Evolutionary conservation across 2,113 vertebrate genomes (phyloP).

Genomic region (Diphyllodes magnificus): DNA sequence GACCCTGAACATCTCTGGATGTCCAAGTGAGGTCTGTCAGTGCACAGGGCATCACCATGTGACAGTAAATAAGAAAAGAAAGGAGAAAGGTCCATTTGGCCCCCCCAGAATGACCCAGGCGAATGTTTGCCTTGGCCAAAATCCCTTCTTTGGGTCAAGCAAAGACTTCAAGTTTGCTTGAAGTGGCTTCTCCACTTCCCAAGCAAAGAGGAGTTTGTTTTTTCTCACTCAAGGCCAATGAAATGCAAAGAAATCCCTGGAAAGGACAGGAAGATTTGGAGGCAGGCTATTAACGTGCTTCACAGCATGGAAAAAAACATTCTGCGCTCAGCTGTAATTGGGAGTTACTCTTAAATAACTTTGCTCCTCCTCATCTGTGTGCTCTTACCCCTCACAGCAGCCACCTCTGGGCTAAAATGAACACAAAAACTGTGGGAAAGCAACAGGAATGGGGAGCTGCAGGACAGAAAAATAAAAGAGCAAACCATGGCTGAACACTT

Average conservation of each 20-base stretch:
- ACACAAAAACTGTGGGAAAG: background rate
- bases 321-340: background rate
- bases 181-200: background rate
- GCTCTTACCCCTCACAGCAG: background rate
- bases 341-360: background rate
- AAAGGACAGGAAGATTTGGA: background rate
- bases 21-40: background rate
- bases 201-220: background rate
- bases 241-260: background rate
- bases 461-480: background rate
- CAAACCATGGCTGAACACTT: background rate
- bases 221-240: background rate
- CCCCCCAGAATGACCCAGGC: background rate
- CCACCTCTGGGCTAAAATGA: background rate
- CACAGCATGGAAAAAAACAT: background rate
- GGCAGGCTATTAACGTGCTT: background rate
- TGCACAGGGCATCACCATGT: background rate
- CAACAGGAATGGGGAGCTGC: background rate
- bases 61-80: background rate
- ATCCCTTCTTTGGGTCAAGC: background rate
- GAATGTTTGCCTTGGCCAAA: background rate
- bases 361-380: fast-evolving
- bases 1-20: background rate
- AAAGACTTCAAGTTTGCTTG: background rate
- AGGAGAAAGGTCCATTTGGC: background rate